Percentiles rank a stretch among this genome's conserved stretches.
phyloP scores from a whole-genome alignment of 2,113 vertebrate species.

The Tenebrosternarchus preto region DNA sequence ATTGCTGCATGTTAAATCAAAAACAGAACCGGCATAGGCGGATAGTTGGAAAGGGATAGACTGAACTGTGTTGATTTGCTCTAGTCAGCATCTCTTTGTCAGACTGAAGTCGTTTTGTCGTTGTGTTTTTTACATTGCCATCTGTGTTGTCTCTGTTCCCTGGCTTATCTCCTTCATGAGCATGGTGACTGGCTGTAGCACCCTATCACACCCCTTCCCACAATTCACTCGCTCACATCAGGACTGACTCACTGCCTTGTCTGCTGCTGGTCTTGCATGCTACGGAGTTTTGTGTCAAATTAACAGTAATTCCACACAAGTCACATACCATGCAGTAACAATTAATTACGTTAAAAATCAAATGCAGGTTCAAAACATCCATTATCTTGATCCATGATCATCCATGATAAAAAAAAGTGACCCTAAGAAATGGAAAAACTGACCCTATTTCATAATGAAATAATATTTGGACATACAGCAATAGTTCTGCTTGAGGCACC shows the following conservation, averaged over 20 bases:
- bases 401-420: too few relatives aligned
- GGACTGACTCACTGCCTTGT: not conserved
- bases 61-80: constrained; percentile 46
- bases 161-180: not conserved
- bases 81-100: not conserved
- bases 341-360: not conserved
- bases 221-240: not conserved
- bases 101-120: too few relatives aligned
- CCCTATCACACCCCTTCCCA: not conserved
- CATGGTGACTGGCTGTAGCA: not conserved
- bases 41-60: not conserved
- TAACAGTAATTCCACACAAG: not conserved
- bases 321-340: not conserved
- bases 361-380: too few relatives aligned
- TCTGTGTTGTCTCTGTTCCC: constrained; percentile 28
- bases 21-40: not conserved
- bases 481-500: not conserved
- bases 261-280: not conserved
- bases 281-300: constrained; percentile 1
- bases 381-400: too few relatives aligned
- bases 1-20: constrained; percentile 8
- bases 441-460: not conserved
- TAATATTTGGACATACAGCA: not conserved
- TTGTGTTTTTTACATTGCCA: not conserved
- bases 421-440: not conserved